Base-by-base conservation (phyloP, 1,140 invertebrate species). In the Macrobrachium rosenbergii region DNA sequence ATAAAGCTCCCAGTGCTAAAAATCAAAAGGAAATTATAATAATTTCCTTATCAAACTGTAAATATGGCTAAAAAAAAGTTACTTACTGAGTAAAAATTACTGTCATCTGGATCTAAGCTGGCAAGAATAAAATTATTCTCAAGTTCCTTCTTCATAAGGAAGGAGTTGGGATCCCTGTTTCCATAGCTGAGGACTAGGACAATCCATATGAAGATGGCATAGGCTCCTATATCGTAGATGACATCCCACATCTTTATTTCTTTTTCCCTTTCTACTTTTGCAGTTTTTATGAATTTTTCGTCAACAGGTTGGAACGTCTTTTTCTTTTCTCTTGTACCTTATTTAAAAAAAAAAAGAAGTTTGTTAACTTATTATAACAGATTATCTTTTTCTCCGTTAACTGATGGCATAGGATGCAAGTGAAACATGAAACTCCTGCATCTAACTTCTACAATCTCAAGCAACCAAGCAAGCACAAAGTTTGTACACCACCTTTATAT, bases 181-280 rank as follows among this genome's bases (percentile, higher is more conserved):
- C 92, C 91, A 88, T 93, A 93, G 87, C 92, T 92, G 77, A 93
- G 91, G 6, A 93, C 90, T 81, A 93, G 90, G 14, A 93, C 90
- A 19, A 93, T 91, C 91, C 91, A 93, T 64, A 93, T 81, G 90
- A 93, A 93, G 87, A 93, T 90, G 8, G 90, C 83, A 87, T 93
- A 93, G 63, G 92, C 90, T 16, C 92, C 69, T 2, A 93, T 91
- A 86, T 93, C 93, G 62, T 91, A 89, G 14, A 93, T 88, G 17
- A 93, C 80, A 3, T 28, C 45, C 21, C 88, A 92, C 92, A 93
- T 93, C 90, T 92, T 91, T 21, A 92, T 90, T 90, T 93, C 93
- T 78, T 93, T 92, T 83, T 92, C 80, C 0, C 93, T 89, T 58
- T 92, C 90, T 63, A 91, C 81, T 69, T 93, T 90, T 7, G 92